Evolutionary conservation across 2,888 invertebrate genomes (phyloP).

Genomic region (Leucozona laternaria): DNA sequence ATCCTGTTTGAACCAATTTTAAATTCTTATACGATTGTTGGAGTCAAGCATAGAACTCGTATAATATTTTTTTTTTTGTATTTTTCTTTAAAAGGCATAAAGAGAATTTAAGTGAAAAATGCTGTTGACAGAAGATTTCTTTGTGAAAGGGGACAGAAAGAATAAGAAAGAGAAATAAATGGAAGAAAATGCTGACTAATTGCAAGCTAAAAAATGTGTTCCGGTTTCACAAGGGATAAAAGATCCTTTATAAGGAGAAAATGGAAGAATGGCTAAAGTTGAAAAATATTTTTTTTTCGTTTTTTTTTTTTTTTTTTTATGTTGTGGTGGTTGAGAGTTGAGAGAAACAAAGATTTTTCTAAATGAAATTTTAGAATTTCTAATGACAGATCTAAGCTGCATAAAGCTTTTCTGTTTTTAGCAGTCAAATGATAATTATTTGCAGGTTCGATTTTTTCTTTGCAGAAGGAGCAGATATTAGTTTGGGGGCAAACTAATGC

Average conservation of each 20-base stretch:
- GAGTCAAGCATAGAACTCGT: slow-evolving; percentile 8
- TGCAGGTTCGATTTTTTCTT: background rate
- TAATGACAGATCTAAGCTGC: slow-evolving; percentile 19
- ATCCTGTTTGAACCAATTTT: slow-evolving; percentile 70
- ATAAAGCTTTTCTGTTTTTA: background rate
- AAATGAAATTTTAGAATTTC: slow-evolving; percentile 1
- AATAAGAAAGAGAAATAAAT: slow-evolving; percentile 26
- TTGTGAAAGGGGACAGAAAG: slow-evolving; percentile 27
- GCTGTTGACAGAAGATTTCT: slow-evolving; percentile 50
- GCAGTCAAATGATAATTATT: background rate
- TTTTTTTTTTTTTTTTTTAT: background rate
- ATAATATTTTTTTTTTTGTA: background rate
- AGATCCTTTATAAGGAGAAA: slow-evolving; percentile 25
- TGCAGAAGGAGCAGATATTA: background rate
- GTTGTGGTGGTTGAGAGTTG: background rate
- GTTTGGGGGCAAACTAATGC: too few species aligned
- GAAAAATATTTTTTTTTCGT: background rate
- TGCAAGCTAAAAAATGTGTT: slow-evolving; percentile 37
- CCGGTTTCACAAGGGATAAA: slow-evolving; percentile 35
- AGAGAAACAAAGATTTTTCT: background rate
- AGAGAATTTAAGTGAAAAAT: slow-evolving; percentile 59
- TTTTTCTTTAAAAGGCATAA: background rate
- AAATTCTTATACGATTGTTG: slow-evolving; percentile 63
- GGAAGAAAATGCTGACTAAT: slow-evolving; percentile 68
- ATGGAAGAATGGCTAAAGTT: background rate